These are phyloP conservation scores for Daktulosphaira vitifoliae DNA, from an alignment of 1,140 invertebrate genomes.

Conservation along the genomic window DNA sequence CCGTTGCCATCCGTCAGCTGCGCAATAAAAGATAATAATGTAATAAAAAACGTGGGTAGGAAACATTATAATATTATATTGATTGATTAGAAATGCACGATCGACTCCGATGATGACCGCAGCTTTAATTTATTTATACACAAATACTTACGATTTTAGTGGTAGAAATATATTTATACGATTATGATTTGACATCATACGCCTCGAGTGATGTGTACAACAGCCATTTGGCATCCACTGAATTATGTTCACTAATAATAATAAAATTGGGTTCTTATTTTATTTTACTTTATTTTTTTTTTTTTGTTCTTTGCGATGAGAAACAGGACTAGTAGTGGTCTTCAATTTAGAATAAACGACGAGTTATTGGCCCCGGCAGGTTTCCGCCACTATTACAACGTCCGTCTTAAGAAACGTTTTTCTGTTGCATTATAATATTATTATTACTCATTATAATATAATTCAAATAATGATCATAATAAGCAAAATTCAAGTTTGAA, in stretches of 20 bases:
- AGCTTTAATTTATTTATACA: too few relatives aligned
- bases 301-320: background rate
- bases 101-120: background rate
- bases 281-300: background rate
- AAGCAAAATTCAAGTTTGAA: background rate
- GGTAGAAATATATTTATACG: background rate
- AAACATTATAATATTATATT: slow-evolving; percentile 4
- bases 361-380: slow-evolving; percentile 31
- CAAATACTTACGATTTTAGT: too few relatives aligned
- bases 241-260: too few relatives aligned
- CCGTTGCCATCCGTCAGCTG: background rate
- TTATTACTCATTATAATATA: background rate
- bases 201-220: background rate
- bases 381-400: slow-evolving; percentile 8
- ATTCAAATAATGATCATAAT: slow-evolving; percentile 24
- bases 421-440: too few relatives aligned
- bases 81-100: slow-evolving; percentile 21
- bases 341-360: slow-evolving; percentile 19
- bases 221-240: too few relatives aligned
- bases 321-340: too few relatives aligned
- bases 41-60: too few relatives aligned
- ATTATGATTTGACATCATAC: slow-evolving; percentile 12
- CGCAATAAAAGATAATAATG: too few relatives aligned
- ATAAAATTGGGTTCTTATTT: too few relatives aligned
- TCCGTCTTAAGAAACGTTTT: background rate